A percentile compares a stretch with the other conserved stretches of the same genome.
phyloP scores from a whole-genome alignment of 2,113 vertebrate species.

The Micromys minutus region DNA sequence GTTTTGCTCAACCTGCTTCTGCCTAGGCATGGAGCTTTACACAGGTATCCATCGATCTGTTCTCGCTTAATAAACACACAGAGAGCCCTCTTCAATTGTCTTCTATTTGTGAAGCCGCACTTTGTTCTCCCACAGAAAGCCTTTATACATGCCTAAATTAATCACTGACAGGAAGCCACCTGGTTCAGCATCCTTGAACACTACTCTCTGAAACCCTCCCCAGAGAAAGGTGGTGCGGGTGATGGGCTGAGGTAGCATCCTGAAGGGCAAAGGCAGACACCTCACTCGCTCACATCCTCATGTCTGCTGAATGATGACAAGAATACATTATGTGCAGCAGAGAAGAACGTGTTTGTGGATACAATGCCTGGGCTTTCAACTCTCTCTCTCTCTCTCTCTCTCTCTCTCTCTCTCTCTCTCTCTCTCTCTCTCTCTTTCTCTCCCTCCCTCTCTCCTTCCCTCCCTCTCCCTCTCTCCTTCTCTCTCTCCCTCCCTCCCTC shows the following conservation, averaged over 20 bases:
- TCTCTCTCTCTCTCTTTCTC: too few species aligned
- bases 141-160: not conserved
- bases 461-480: too few species aligned
- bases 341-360: not conserved
- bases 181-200: not conserved
- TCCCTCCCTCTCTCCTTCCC: too few species aligned
- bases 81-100: not conserved
- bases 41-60: constrained; percentile 6
- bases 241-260: not conserved
- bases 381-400: not conserved
- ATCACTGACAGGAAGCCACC: not conserved
- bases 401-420: not conserved
- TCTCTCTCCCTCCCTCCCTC: too few species aligned
- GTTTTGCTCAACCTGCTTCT: constrained; percentile 26
- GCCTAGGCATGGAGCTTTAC: constrained; percentile 21
- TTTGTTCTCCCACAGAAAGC: constrained; percentile 22
- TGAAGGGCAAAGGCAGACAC: not conserved
- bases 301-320: not conserved
- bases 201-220: not conserved
- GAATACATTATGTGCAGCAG: not conserved
- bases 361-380: not conserved
- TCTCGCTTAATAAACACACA: not conserved
- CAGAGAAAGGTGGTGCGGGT: not conserved
- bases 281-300: not conserved
- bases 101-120: not conserved